These are phyloP conservation scores for Minunthozetes semirufus DNA, from an alignment of 2,888 invertebrate species.

Conservation along the genomic window DNA sequence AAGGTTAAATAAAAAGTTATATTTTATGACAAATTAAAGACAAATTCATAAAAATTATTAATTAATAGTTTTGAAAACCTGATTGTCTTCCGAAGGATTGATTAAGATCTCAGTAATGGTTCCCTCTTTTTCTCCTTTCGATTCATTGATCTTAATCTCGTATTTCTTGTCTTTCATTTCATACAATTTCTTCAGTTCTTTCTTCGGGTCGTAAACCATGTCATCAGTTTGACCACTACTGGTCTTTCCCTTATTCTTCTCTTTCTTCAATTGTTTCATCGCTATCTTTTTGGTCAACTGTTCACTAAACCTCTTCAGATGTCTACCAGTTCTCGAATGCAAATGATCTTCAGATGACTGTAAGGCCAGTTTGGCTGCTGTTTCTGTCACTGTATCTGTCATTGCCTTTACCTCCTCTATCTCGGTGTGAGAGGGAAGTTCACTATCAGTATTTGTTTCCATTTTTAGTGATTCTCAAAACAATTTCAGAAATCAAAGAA, in stretches of 20 bases:
- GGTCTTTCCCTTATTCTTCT: neutral
- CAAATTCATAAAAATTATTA: no score
- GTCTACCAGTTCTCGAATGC: neutral
- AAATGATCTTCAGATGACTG: neutral
- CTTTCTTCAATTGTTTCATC: neutral
- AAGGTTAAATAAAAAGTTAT: no score
- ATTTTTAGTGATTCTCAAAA: neutral
- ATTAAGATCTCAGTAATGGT: no score
- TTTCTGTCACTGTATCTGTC: neutral
- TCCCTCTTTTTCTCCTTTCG: no score
- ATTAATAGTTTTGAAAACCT: no score
- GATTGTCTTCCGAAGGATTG: no score
- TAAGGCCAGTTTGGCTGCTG: neutral
- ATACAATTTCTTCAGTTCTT: neutral
- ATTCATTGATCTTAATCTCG: no score
- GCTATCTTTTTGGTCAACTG: neutral
- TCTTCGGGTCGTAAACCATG: neutral
- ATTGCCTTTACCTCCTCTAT: neutral
- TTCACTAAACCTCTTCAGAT: neutral
- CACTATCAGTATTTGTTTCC: neutral
- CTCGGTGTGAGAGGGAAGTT: neutral
- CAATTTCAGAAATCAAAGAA: neutral
- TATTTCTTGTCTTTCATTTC: neutral
- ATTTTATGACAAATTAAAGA: no score
- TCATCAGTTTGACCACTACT: neutral